phyloP scores from a whole-genome alignment of 2,888 invertebrate genomes.

The Scaptomyza parva region DNA sequence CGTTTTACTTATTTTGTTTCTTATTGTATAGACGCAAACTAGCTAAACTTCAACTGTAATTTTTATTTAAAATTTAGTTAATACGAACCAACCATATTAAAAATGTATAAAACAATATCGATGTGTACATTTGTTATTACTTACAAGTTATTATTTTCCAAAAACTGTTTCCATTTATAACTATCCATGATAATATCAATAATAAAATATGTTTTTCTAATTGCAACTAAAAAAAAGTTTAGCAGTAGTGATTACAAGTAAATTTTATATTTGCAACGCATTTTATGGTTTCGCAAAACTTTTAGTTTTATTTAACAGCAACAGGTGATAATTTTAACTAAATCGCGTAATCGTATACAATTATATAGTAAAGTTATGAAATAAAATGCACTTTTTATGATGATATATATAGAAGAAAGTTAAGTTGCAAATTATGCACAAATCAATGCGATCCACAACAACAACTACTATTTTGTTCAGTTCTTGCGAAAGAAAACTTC shows the following conservation, averaged over 20 bases:
- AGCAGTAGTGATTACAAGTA: background rate
- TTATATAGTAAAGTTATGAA: background rate
- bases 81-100: background rate
- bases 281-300: background rate
- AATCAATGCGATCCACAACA: slow-evolving; percentile 11
- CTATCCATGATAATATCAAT: slow-evolving; percentile 43
- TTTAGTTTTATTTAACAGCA: slow-evolving; percentile 4
- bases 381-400: background rate
- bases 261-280: background rate
- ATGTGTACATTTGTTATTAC: slow-evolving; percentile 25
- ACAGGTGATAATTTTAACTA: slow-evolving; percentile 20
- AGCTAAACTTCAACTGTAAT: background rate
- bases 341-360: background rate
- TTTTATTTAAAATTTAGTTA: background rate
- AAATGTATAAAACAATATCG: background rate
- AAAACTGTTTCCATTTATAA: slow-evolving; percentile 58
- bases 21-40: background rate
- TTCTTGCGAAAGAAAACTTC: slow-evolving; percentile 50
- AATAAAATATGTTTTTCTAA: background rate
- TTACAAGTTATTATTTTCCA: slow-evolving; percentile 73
- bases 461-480: slow-evolving; percentile 9
- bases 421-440: slow-evolving; percentile 7
- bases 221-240: background rate
- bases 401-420: background rate
- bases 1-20: no score